Evolutionary conservation across 2,113 vertebrate species (phyloP), one percentile per base, ranked within the genome.

Genomic region (Istiophorus platypterus): DNA sequence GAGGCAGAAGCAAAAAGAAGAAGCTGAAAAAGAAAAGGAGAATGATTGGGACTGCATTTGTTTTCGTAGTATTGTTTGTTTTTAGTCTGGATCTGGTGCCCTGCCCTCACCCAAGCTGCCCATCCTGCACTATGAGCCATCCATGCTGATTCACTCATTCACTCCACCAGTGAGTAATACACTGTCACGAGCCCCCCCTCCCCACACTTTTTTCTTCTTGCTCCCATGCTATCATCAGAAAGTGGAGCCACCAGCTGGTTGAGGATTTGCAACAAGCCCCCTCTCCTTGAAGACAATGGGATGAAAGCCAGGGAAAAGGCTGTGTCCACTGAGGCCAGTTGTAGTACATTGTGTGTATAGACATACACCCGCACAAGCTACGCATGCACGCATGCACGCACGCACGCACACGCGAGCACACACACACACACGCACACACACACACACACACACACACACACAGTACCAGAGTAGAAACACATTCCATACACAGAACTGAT

Each of bases 61-160:
- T 73, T 80, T 88, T 76, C 71, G 20, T 37, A 86, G 51, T 88
- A 12, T 42, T 45, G n/a, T 72, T 85, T 64, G 37, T 81, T 87
- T 87, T 82, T 74, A 71, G 62, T 78, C 37, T 81, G 70, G 70
- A 88, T 91, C 80, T 80, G 81, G 75, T 81, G 39, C 69, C 68
- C 67, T 73, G 68, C 62, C 70, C 93, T 89, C 93, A 84, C 91
- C 93, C 92, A 95, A 95, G 91, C 49, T 89, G 93, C 95, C 94
- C 94, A 93, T 95, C 81, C 85, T 93, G 94, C 92, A 51, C 92
- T 95, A 93, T 94, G 62, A 87, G 91, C 94, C 93, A 85, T 83
- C 51, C 73, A 67, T 37, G 26, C 92, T 92, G 88, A 86, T 83
- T 80, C 76, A 93, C 93, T 94, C 91, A 95, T 95, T 95, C 93